Evolutionary conservation across 2,113 vertebrate species (phyloP).

Genomic region (Grantiella picta): DNA sequence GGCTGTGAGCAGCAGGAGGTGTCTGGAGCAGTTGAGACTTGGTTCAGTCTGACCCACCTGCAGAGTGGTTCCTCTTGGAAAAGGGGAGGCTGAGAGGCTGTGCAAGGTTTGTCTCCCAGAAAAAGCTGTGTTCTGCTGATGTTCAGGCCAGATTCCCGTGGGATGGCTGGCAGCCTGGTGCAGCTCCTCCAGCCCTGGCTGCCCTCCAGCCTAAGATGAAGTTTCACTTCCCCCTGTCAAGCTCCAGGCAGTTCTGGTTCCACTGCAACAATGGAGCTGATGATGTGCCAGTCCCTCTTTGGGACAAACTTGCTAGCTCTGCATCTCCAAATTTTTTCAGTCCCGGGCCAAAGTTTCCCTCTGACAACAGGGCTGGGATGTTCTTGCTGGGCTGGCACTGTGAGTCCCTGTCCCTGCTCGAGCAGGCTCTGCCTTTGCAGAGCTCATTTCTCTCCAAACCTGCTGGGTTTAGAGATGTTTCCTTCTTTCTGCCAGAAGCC

Average conservation of each 20-base stretch:
- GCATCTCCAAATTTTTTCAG: background rate
- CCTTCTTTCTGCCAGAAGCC: background rate
- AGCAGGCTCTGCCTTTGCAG: background rate
- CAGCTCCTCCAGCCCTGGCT: background rate
- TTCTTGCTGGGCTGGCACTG: background rate
- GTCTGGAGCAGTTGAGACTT: accelerated
- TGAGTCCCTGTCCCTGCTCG: background rate
- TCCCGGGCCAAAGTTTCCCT: background rate
- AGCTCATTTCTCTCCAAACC: background rate
- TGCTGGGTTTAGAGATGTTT: accelerated
- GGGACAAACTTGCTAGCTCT: slow-evolving; percentile 1
- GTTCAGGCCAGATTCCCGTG: background rate
- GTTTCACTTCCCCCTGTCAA: slow-evolving; percentile 21
- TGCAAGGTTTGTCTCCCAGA: accelerated
- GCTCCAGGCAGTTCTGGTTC: slow-evolving; percentile 35
- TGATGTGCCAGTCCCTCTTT: background rate
- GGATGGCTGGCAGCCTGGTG: background rate
- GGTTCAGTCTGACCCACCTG: background rate
- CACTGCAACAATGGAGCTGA: background rate
- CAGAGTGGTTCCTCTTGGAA: background rate
- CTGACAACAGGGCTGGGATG: background rate
- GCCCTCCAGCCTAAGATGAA: background rate
- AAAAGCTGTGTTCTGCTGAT: background rate
- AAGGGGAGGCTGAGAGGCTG: background rate
- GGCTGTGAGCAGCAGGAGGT: accelerated